Conservation (phyloP, 30 jellyfish, hydroid and myxozoan species). For the Aurelia aurita complex sp. Pacific region DNA sequence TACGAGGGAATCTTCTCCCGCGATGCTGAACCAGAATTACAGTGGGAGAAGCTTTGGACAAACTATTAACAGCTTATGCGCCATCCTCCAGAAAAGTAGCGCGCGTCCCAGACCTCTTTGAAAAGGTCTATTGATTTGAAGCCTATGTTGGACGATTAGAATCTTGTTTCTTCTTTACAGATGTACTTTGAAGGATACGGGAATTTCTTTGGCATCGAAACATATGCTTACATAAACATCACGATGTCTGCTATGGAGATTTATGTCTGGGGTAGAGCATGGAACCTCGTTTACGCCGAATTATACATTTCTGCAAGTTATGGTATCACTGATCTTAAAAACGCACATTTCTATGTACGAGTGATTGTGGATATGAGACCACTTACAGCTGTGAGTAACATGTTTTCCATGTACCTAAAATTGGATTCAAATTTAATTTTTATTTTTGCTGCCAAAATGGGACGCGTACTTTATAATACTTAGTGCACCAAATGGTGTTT, state of each 20-base stretch:
- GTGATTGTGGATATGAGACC: slow-evolving; percentile 87
- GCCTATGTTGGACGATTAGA: neutral
- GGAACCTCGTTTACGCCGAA: slow-evolving; percentile 92
- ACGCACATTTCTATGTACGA: slow-evolving; percentile 90
- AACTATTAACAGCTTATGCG: no score
- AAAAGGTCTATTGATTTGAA: no score
- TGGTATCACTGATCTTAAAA: slow-evolving; percentile 51
- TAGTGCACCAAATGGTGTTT: no score
- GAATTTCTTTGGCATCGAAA: slow-evolving; percentile 88
- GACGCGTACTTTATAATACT: no score
- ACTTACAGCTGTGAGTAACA: slow-evolving; percentile 72
- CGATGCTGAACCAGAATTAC: no score
- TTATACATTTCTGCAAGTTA: slow-evolving; percentile 89
- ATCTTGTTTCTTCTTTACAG: slow-evolving; percentile 36
- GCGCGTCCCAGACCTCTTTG: no score
- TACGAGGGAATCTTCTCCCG: no score
- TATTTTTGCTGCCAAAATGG: no score
- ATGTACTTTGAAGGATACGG: slow-evolving; percentile 95
- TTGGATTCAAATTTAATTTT: no score
- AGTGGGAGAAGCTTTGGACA: no score
- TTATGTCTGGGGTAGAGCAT: slow-evolving; percentile 90
- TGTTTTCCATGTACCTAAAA: neutral
- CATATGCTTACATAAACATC: slow-evolving; percentile 75
- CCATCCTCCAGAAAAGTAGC: no score
- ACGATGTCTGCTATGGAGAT: slow-evolving; percentile 82